These are phyloP conservation scores for Phodopus roborovskii DNA, from an alignment of 2,113 vertebrate genomes.

Conservation along the genomic window DNA sequence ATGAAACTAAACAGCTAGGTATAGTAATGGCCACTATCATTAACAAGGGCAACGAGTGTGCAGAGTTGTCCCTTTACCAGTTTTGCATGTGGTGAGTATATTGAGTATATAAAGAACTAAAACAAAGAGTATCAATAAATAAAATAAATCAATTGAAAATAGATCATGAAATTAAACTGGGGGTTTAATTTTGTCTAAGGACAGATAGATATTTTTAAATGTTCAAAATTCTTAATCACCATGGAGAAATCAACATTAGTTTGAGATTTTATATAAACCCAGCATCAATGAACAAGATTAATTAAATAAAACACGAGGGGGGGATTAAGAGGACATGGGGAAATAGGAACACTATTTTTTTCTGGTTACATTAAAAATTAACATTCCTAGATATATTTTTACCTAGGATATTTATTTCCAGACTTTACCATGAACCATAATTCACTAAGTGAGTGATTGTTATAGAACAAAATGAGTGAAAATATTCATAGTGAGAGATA, in stretches of 20 bases:
- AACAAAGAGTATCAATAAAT: background rate
- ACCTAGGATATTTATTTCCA: background rate
- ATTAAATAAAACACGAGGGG: background rate
- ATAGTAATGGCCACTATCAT: background rate
- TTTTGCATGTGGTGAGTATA: background rate
- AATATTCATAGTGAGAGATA: background rate
- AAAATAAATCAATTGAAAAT: background rate
- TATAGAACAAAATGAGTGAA: background rate
- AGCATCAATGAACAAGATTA: background rate
- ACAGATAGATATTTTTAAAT: too few species aligned
- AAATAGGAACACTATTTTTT: background rate
- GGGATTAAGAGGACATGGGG: background rate
- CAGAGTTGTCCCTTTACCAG: background rate
- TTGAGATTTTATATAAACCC: background rate
- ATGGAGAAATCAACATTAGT: background rate
- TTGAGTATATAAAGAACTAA: background rate
- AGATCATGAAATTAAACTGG: background rate
- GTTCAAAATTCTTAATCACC: background rate
- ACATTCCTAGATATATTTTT: background rate
- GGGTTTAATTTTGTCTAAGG: background rate
- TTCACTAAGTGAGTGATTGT: background rate
- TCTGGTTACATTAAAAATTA: background rate
- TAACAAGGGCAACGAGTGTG: background rate
- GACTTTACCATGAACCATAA: background rate
- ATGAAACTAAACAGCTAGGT: background rate